These are phyloP conservation scores for Cephus pygmeus DNA, from an alignment of 2,888 invertebrate species.

Conservation along the genomic window DNA sequence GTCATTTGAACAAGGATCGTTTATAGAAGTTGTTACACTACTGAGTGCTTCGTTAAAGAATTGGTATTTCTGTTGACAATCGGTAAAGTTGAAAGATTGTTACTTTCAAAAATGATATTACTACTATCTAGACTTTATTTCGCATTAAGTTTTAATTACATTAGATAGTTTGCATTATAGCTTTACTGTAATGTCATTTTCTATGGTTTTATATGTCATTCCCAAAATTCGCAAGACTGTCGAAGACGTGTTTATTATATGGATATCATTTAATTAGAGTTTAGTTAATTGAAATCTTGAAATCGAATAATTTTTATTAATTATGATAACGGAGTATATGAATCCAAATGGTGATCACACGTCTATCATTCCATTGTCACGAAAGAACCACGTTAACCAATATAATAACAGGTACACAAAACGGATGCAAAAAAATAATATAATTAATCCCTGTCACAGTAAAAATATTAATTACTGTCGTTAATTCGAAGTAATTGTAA, in stretches of 20 bases:
- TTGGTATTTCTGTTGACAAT: neutral
- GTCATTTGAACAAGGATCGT: neutral
- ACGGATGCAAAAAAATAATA: neutral
- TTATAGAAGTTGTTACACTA: neutral
- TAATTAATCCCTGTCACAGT: neutral
- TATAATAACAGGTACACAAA: neutral
- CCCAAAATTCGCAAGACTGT: neutral
- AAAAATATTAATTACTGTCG: neutral
- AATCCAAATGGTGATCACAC: neutral
- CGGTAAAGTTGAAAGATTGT: neutral
- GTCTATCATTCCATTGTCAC: neutral
- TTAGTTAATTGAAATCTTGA: neutral
- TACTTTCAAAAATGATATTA: neutral
- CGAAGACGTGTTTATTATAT: neutral
- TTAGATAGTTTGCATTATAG: neutral
- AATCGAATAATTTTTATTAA: neutral
- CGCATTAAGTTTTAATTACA: neutral
- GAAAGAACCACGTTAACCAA: neutral
- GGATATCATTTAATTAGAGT: neutral
- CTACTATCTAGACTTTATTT: neutral
- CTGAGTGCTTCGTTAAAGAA: neutral
- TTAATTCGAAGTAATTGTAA: neutral
- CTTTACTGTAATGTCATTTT: neutral
- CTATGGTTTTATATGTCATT: neutral
- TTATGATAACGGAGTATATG: neutral